Evolutionary conservation across 2,797 vertebrate genomes (phyloP), one percentile per base, ranked within the genome.

Genomic region (Notoglanidium macrostoma): DNA sequence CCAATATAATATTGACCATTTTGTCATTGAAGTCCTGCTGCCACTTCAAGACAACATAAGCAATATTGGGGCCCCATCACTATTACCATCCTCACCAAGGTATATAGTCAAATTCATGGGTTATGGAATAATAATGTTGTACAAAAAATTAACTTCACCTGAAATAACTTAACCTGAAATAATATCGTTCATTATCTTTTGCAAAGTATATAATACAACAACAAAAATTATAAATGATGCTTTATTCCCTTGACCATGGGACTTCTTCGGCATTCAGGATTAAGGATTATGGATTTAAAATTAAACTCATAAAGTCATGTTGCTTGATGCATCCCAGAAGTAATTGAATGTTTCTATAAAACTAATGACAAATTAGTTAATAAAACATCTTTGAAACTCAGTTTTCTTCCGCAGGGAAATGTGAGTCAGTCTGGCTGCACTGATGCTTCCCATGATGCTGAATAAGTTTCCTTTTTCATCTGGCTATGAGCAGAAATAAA

Each of bases 351-450:
- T 49, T 61, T 46, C 72, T 12, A 40, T 61, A 29, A 51, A 77
- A 85, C 4, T 19, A 21, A n/a, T 2, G 21, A 40, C 15, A 79
- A 44, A 61, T 57, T n/a, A 86, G 61, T 79, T 86, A 32, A 81
- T 72, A 46, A 70, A 86, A 81, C 51, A 32, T 81, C 77, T 49
- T 29, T 40, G 11, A 72, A 82, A 70, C 49, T 68, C 49, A 55
- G 19, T 79, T 86, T 79, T 51, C 65, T 82, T 57, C 35, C 67
- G 59, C 23, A 35, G 65, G 77, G 77, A 61, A 81, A 72, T 86
- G 57, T 72, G 65, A 68, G 29, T 68, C 55, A 68, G 21, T 8
- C 61, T 85, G 32, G 21, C 12, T 72, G 51, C 21, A 17, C 32
- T 65, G n/a, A 78, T 26, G 46, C 61, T 19, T 44, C 26, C 61